These are phyloP conservation scores for Montipora foliosa DNA, from an alignment of 64 coral and sea anemone genomes.

Conservation along the genomic window DNA sequence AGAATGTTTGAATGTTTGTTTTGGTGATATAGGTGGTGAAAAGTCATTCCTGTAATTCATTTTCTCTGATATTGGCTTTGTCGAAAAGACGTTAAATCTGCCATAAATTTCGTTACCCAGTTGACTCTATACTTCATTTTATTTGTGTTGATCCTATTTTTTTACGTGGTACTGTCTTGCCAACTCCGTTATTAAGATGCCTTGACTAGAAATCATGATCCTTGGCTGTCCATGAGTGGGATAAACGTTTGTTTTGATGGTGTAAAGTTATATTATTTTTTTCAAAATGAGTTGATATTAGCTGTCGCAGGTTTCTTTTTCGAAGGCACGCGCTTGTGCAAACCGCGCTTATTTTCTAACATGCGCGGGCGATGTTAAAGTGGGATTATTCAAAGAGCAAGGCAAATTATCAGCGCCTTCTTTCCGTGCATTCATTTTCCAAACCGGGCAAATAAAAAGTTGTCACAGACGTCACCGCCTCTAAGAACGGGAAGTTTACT, in stretches of 20 bases:
- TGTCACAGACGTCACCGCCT: slow-evolving; percentile 3
- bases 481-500: neutral
- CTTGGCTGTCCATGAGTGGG: neutral
- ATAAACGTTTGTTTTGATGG: slow-evolving; percentile 8
- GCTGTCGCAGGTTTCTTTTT: neutral
- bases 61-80: slow-evolving; percentile 23
- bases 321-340: slow-evolving; percentile 7
- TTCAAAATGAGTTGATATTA: slow-evolving; percentile 28
- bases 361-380: neutral
- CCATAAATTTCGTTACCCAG: neutral
- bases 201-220: neutral
- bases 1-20: slow-evolving; percentile 59
- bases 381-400: neutral
- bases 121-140: neutral
- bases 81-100: neutral
- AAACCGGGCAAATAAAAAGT: neutral
- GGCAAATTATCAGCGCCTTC: neutral
- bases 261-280: slow-evolving; percentile 24
- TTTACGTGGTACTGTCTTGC: neutral
- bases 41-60: neutral
- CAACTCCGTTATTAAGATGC: neutral
- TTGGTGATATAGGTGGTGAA: slow-evolving; percentile 30
- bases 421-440: neutral
- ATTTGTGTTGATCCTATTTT: neutral
- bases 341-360: neutral